Evolutionary conservation across 2,113 vertebrate genomes (phyloP), one percentile per base, ranked within the genome.

Genomic region (Coptodon bakossiorum): DNA sequence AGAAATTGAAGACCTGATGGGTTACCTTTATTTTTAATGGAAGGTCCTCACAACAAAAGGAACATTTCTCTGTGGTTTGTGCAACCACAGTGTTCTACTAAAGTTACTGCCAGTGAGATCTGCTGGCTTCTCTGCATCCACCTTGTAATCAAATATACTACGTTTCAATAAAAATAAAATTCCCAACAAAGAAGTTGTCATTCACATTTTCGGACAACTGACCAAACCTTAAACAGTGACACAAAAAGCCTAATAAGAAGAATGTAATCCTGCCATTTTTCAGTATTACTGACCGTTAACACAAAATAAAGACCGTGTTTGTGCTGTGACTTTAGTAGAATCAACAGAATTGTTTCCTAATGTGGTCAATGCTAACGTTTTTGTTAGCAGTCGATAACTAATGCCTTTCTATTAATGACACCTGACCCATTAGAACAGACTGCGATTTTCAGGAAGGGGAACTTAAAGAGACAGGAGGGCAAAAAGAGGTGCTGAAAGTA

Each of bases 231-330:
- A 4, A 61, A 61, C 14, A 0, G 54, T 14, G 54, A 27, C 54
- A 57, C 22, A 27, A 8, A 61, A 34, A 63, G 29, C 9, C 29
- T 3, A 22, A 38, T 68, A 0, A 40, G 7, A 40, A 7, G 1
- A 40, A 40, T 40, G 63, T 43, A 71, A 43, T 71, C 36, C 36
- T 14, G 36, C 36, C 36, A 14, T 63, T 36, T 63, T 63, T 63
- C 59, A 7, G 0, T 1, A 36, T 63, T 61, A 3, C 27, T 31
- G 57, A 61, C 2, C 2, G 1, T 31, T 45, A 6, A 6, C 43
- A 45, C 5, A 14, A 14, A 14, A 17, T 34, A 61, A 40, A 68
- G 63, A 38, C 6, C 0, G n/a, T 1, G 19, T 12, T 38, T 68
- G 6, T 40, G 36, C 63, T 68, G 63, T 0, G 19, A 68, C 34